Base-by-base conservation (phyloP, 2,113 vertebrate genomes). In the Calypte anna region DNA sequence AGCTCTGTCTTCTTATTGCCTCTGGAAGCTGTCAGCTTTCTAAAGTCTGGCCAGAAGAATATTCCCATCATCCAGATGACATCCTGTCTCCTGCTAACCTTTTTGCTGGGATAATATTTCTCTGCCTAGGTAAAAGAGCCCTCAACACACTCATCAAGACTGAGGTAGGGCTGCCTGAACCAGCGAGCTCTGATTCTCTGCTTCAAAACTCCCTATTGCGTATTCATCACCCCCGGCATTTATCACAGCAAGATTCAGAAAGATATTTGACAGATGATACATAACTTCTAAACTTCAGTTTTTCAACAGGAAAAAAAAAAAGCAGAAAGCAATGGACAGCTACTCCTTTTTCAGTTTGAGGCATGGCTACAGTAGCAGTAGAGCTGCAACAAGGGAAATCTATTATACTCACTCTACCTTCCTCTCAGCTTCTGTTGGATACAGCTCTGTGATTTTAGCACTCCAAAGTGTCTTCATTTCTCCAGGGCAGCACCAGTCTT, bases 341-440 rank as follows among this genome's bases (percentile, higher is more conserved):
- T 82, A 10, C 23, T 91, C 40, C 31, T 66, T 86, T 86, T 72
- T 51, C 64, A 84, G 25, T 74, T 62, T 62, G 69, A 78, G 31
- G 55, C 51, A 92, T 88, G 38, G 73, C 33, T 86, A 15, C 6
- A 86, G 51, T 2, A 70, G 72, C 61, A 81, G n/a, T 43, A 10
- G 66, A 63, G 25, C 16, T 69, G 54, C 50, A 75, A 62, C 58
- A 68, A 75, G 58, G 63, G 40, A 79, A 79, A 40, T 83, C 54
- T 54, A 44, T 93, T 75, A n/a, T 43, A 61, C 5, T 46, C 5
- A 1, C 50, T 82, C 3, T 19, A 21, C 25, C 4, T 79, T 90
- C 53, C 74, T 70, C 44, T 81, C 4, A 5, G 68, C 55, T 70
- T 14, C 0, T 0, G 15, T 40, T 0, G 0, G 58, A n/a, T 55